phyloP scores from a whole-genome alignment of 2,888 invertebrate genomes.

The Clepsis dumicolana region DNA sequence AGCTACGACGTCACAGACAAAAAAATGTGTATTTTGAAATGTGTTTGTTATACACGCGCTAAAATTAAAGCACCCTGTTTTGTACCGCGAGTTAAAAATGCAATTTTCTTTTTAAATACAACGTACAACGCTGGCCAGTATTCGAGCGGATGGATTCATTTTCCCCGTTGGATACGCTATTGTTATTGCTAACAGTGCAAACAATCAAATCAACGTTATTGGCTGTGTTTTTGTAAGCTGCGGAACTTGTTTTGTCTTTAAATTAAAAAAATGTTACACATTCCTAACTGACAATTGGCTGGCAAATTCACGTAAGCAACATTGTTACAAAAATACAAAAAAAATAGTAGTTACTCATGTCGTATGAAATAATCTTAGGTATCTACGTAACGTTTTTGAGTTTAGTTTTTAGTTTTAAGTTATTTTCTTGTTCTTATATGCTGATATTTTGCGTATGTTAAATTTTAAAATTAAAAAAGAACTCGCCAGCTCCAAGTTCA shows the following conservation, averaged over 20 bases:
- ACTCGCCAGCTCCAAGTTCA: constrained; percentile 54
- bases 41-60: no score
- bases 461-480: constrained; percentile 62
- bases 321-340: background rate
- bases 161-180: constrained; percentile 15
- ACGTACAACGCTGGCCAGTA: constrained; percentile 17
- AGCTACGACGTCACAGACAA: no score
- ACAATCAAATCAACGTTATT: background rate
- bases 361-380: background rate
- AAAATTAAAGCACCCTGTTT: no score
- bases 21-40: no score
- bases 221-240: background rate
- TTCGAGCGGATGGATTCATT: background rate
- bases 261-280: background rate
- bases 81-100: constrained; percentile 34
- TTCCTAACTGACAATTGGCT: background rate
- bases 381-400: background rate
- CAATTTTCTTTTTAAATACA: constrained; percentile 49
- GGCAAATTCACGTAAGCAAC: no score
- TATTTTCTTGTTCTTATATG: background rate
- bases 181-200: constrained; percentile 29
- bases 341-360: background rate
- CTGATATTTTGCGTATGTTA: background rate
- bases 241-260: background rate
- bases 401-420: background rate